These are phyloP conservation scores for Psilopogon haemacephalus DNA, from an alignment of 2,113 vertebrate genomes.

Conservation along the genomic window DNA sequence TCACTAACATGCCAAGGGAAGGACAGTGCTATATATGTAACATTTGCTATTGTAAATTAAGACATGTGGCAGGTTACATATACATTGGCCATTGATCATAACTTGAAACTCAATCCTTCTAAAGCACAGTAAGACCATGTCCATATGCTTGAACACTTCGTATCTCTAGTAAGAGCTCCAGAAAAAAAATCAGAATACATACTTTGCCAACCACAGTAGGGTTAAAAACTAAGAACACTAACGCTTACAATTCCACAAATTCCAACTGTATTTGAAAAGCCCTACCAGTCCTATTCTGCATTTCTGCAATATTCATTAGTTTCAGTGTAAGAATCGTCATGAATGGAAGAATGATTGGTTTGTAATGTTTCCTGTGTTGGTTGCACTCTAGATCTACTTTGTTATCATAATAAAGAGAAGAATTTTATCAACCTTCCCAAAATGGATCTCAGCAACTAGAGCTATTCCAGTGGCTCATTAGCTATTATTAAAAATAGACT, in stretches of 20 bases:
- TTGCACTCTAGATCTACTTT: background rate
- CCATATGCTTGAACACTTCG: background rate
- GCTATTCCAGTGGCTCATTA: slow-evolving; percentile 30
- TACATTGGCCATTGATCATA: background rate
- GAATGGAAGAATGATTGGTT: background rate
- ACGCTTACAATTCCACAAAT: slow-evolving; percentile 10
- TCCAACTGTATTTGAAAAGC: slow-evolving; percentile 5
- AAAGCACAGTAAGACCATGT: background rate
- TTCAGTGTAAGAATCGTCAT: background rate
- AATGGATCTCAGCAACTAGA: slow-evolving; percentile 2
- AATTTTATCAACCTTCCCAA: background rate
- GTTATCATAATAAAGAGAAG: background rate
- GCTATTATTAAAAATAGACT: slow-evolving; percentile 24
- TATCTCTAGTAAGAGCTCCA: background rate
- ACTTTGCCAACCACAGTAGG: background rate
- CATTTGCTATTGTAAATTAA: background rate
- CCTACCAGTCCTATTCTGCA: background rate
- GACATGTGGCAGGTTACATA: background rate
- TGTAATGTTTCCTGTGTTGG: background rate
- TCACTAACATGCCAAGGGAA: background rate
- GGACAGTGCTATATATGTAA: background rate
- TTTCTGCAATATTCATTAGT: slow-evolving; percentile 8
- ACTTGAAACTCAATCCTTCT: background rate
- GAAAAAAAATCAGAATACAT: background rate
- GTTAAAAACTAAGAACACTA: background rate